A percentile compares a stretch with the other conserved stretches of the same genome.
Conservation (phyloP, 2,888 invertebrate genomes). For the Creontiades dilutus region DNA sequence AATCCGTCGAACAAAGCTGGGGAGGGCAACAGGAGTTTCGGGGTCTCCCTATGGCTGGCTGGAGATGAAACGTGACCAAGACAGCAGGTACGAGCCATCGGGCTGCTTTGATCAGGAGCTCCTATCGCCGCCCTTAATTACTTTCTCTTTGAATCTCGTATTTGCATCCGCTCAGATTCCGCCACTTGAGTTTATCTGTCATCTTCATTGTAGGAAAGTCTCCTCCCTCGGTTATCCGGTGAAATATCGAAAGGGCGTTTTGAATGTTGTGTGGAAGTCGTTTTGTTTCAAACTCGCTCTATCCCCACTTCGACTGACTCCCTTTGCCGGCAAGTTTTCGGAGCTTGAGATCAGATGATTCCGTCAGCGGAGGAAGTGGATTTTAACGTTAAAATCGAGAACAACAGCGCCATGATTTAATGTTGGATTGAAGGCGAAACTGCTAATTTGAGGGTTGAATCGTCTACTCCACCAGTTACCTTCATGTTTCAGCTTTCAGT, state of each 20-base stretch:
- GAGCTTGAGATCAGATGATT: too few species aligned
- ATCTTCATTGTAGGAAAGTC: slow-evolving; percentile 57
- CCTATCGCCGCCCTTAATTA: slow-evolving; percentile 64
- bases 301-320: background rate
- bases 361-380: too few species aligned
- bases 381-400: too few species aligned
- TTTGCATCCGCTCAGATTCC: slow-evolving; percentile 65
- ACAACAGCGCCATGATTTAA: too few species aligned
- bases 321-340: background rate
- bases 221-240: background rate
- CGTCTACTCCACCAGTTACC: too few species aligned
- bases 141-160: slow-evolving; percentile 68
- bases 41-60: slow-evolving; percentile 36
- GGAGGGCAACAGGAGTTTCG: background rate
- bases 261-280: slow-evolving; percentile 30
- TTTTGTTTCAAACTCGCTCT: slow-evolving; percentile 25
- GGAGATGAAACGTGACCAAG: slow-evolving; percentile 62
- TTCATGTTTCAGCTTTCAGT: too few species aligned
- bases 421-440: too few species aligned
- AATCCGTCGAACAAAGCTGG: slow-evolving; percentile 18
- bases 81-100: background rate
- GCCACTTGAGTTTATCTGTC: slow-evolving; percentile 65
- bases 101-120: slow-evolving; percentile 56
- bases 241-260: slow-evolving; percentile 27
- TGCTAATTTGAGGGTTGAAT: too few species aligned